Conservation (phyloP, 2,113 vertebrate genomes). For the Chroicocephalus ridibundus region DNA sequence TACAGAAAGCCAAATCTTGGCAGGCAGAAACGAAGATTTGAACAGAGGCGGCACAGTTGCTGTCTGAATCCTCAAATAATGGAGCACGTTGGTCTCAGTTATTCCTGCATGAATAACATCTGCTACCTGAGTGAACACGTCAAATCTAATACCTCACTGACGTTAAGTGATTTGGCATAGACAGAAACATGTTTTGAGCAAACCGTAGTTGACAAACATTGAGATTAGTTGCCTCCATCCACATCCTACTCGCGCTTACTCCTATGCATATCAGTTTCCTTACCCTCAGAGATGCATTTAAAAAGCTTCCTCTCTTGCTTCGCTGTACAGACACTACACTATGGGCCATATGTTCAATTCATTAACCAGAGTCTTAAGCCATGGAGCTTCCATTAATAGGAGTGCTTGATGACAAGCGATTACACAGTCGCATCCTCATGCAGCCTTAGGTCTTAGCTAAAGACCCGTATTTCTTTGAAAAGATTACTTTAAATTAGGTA, state of each 20-base stretch:
- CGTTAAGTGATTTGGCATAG: neutral
- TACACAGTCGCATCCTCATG: neutral
- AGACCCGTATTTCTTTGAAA: slow-evolving; percentile 51
- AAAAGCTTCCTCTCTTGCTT: neutral
- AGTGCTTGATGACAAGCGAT: slow-evolving; percentile 33
- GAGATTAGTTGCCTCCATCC: neutral
- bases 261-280: neutral
- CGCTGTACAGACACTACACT: neutral
- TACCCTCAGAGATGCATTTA: neutral
- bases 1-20: neutral
- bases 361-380: slow-evolving; percentile 29
- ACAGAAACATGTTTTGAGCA: neutral
- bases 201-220: neutral
- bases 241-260: neutral
- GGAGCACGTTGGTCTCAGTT: neutral
- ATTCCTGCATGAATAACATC: neutral
- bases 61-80: neutral
- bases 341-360: slow-evolving; percentile 13
- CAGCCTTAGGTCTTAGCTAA: slow-evolving; percentile 34
- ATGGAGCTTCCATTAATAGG: slow-evolving; percentile 23
- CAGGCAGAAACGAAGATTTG: neutral
- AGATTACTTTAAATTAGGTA: slow-evolving; percentile 53
- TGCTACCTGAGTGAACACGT: neutral
- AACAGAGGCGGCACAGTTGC: neutral
- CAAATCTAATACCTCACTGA: neutral